Conservation (phyloP, 2,797 vertebrate genomes). For the Bovichtus diacanthus region DNA sequence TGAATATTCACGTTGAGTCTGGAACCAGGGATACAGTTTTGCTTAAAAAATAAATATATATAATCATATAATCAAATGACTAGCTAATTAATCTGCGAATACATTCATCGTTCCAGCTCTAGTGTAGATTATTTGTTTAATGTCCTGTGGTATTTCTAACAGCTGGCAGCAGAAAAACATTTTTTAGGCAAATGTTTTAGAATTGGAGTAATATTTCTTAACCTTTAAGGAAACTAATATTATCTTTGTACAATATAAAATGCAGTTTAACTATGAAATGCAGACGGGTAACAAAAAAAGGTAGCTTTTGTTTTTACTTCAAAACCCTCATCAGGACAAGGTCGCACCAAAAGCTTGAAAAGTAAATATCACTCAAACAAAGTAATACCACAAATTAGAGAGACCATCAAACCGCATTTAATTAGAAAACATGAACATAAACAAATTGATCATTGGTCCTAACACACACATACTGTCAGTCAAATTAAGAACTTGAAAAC, state of each 20-base stretch:
- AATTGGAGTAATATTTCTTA: neutral
- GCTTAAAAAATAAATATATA: neutral
- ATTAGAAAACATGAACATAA: slow-evolving; percentile 80
- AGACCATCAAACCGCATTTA: slow-evolving; percentile 67
- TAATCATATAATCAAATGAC: neutral
- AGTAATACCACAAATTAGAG: slow-evolving; percentile 19
- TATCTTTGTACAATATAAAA: neutral
- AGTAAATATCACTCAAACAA: neutral
- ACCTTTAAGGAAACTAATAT: neutral
- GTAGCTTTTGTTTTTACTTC: neutral
- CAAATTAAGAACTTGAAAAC: slow-evolving; percentile 50
- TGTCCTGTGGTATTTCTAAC: neutral
- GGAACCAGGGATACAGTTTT: neutral
- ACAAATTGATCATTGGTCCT: slow-evolving; percentile 72
- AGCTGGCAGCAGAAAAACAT: neutral
- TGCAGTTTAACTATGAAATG: neutral
- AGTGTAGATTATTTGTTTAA: neutral
- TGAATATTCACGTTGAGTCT: neutral
- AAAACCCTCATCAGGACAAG: neutral
- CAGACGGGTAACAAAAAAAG: neutral
- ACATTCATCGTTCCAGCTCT: neutral
- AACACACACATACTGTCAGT: slow-evolving; percentile 48
- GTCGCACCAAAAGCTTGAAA: neutral
- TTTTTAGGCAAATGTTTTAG: neutral
- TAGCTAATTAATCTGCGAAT: neutral